A percentile compares a stretch with the other conserved stretches of the same genome.
Conservation (phyloP, 2,113 vertebrate species). For the Forbesichthys papilliferus region DNA sequence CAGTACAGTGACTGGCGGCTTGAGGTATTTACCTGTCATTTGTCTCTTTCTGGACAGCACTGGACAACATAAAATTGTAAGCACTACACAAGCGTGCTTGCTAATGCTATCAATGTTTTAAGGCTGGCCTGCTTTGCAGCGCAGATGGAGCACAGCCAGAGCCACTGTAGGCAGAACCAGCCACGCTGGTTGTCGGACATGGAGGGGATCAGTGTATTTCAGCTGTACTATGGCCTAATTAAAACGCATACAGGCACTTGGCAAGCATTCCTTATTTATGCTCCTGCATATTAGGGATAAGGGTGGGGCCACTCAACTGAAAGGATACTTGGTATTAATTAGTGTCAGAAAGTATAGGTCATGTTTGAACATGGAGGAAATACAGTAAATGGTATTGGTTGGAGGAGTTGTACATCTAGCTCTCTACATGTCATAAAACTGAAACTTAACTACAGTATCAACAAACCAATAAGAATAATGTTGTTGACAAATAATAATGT, state of each 20-base stretch:
- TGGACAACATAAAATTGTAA: constrained; percentile 51
- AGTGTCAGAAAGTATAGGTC: constrained; percentile 47
- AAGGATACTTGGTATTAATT: constrained; percentile 61
- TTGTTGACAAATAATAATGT: too few relatives aligned
- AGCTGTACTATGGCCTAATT: constrained; percentile 67
- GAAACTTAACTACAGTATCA: constrained; percentile 21
- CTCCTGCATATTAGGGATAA: constrained; percentile 69
- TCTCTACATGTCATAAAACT: constrained; percentile 14
- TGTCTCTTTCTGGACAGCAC: constrained; percentile 62
- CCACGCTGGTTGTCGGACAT: constrained; percentile 53
- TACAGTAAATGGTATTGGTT: constrained; percentile 28
- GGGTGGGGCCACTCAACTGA: constrained; percentile 51
- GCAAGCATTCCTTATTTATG: constrained; percentile 69
- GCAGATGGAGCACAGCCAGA: too few relatives aligned
- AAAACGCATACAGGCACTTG: constrained; percentile 65
- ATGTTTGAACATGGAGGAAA: constrained; percentile 42
- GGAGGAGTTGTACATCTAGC: constrained; percentile 10
- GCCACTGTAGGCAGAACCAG: constrained; percentile 40
- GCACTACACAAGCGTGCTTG: not conserved
- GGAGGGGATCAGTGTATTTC: constrained; percentile 54
- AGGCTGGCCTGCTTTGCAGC: constrained; percentile 26
- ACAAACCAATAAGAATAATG: constrained; percentile 31
- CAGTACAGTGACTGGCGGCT: constrained; percentile 52
- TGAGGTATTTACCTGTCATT: constrained; percentile 69
- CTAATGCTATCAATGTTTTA: constrained; percentile 51